Evolutionary conservation across 1,140 invertebrate species (phyloP), one percentile per base, ranked within the genome.

Genomic region (Bombus difficillimus): DNA sequence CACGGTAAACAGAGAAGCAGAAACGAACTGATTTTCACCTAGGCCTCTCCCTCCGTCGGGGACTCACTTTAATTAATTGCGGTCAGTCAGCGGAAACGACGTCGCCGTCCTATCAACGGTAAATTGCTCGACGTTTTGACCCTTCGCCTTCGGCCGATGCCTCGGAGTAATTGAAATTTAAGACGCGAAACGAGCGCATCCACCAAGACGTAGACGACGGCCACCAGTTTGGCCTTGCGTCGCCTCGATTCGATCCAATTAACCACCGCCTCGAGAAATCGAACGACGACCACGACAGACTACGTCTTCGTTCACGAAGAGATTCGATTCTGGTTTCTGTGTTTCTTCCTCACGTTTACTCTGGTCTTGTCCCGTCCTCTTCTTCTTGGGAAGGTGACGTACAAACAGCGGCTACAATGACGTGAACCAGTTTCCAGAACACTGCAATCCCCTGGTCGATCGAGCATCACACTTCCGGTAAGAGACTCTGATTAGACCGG

Each of bases 101-200:
- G 77, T 86, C 80, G 75, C 43, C 74, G 79, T 82, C 69, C 87
- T 81, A 88, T 88, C 86, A 81, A 39, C 89, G 77, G 75, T 83
- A 90, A 90, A 90, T 90, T 90, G 75, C 84, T 81, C 83, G 74
- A 82, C 88, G 82, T 81, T 90, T 83, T 53, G 86, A 88, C 41
- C 83, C 89, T 64, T 84, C 73, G 78, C 68, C 87, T 87, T 76
- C 72, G 72, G 84, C 85, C 85, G 74, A 32, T 83, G 79, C 83
- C 85, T 83, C 71, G 80, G 86, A 91, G 91, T 92, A 92, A 92
- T 92, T 92, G 90, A 88, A 92, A 92, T 90, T 92, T 92, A 92
- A 92, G 87, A 91, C 87, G 80, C 66, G 84, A 88, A 91, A 90
- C 89, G 87, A 86, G 88, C 86, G 72, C 81, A 75, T 62, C 79